Evolutionary conservation across 2,888 invertebrate species (phyloP), one percentile per base, ranked within the genome.

Genomic region (Microplitis manilae): DNA sequence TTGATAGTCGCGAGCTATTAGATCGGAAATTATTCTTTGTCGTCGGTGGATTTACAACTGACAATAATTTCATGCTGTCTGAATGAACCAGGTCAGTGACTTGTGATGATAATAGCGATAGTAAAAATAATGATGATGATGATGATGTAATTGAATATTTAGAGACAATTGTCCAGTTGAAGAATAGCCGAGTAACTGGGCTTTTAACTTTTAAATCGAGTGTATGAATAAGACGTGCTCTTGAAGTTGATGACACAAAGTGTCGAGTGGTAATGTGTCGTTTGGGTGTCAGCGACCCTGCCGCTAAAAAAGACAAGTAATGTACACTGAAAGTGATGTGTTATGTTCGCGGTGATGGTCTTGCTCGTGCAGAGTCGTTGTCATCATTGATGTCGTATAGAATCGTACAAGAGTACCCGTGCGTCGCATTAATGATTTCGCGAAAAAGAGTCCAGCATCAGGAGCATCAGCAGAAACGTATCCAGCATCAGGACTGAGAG

Each of bases 231-330:
- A 30, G 20, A 30, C 38, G 13, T 30, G 38, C 4, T 30, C 30
- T 30, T 30, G 30, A 4, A 30, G 30, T 30, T 30, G 30, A 30
- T 13, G 65, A 50, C 50, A 50, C 9, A 13, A 30, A 39, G 40
- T 68, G 13, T 70, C 70, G 30, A 13, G 13, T 20, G 60, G 67
- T 20, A 17, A 73, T 73, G 67, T 76, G 60, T 76, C 67, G 69
- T 74, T 74, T 39, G 76, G 59, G 76, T 77, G 79, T 79, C 79
- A 77, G 75, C 75, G 79, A 79, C 75, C 75, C 73, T 69, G 60
- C 9, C 17, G 39, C 30, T 20, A 9, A 65, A 20, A 20, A 20
- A 67, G 67, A 41, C 50, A 65, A 65, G 20, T 65, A 65, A 65
- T 30, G 38, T 20, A 65, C 65, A 65, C 65, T 30, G 9, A 30